These are phyloP conservation scores for Drosophila truncata DNA, from an alignment of 1,140 invertebrate genomes.

Conservation along the genomic window DNA sequence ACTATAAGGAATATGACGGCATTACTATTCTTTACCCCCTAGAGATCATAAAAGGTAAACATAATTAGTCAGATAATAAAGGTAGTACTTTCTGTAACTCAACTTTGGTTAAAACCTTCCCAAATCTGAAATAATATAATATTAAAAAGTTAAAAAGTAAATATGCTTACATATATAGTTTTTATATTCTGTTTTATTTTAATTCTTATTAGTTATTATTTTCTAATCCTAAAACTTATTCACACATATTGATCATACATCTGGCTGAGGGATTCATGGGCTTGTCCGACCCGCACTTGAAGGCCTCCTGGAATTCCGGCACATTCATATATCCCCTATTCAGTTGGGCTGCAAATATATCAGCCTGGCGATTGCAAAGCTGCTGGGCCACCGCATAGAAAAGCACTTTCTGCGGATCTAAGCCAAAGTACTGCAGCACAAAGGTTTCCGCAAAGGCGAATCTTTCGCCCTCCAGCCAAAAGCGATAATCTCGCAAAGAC, in stretches of 20 bases:
- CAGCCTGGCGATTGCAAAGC: conserved; percentile 64
- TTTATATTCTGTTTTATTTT: no score
- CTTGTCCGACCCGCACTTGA: conserved; percentile 49
- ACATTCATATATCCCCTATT: conserved; percentile 80
- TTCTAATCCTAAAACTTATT: conserved; percentile 5
- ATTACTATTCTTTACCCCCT: background rate
- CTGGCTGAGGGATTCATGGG: conserved; percentile 73
- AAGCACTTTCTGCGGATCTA: conserved; percentile 60
- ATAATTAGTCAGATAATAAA: no score
- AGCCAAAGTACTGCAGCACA: conserved; percentile 67
- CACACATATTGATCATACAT: conserved; percentile 71
- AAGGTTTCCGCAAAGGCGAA: conserved; percentile 79
- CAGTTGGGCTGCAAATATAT: conserved; percentile 50
- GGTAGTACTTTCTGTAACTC: no score
- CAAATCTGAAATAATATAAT: background rate
- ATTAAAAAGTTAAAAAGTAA: background rate
- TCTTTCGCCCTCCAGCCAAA: conserved; percentile 75
- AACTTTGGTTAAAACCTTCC: background rate
- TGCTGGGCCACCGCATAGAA: conserved; percentile 80
- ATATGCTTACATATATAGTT: background rate
- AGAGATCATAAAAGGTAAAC: background rate
- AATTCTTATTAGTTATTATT: background rate
- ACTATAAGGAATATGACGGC: background rate
- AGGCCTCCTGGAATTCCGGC: conserved; percentile 67
- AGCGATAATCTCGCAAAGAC: conserved; percentile 60